Base-by-base conservation (phyloP, 2,797 vertebrate species). In the Galago senegalensis region DNA sequence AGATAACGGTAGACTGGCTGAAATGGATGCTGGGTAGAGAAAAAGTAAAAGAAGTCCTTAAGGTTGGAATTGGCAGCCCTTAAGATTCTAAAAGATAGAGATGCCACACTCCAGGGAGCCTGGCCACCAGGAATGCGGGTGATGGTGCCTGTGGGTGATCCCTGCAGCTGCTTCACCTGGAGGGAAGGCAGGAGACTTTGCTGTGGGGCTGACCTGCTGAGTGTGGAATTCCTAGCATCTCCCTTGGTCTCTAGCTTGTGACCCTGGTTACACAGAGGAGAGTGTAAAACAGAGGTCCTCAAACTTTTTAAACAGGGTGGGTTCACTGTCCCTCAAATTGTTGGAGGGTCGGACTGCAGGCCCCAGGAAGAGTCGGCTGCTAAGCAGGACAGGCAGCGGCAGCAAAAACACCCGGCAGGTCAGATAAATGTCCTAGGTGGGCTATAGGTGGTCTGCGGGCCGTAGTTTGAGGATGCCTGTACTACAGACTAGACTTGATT, bases 401-500 rank as follows among this genome's bases (percentile, higher is more conserved):
- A 43, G 40, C 40, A 43, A 43, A 43, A 43, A 43, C 40, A 7
- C 40, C 40, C 40, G 40, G 40, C 40, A 1, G 40, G 40, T 7
- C 40, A 43, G 40, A 43, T 43, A 43, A 43, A 43, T 43, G 40
- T 43, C 40, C 40, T 43, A 43, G 40, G 40, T 7, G 40, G 40
- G 40, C 40, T 43, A 6, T 1, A 43, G 5, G 40, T 43, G 6
- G 40, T 7, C 40, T 7, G 40, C 6, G 40, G 40, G 40, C 40
- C 40, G 40, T 43, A 43, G 40, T 43, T 43, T 43, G 40, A 43
- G 40, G 40, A 43, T 7, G 40, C 40, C 40, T 43, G 40, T 5
- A 43, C 84, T 92, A 40, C 93, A 91, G 69, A 84, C 70, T 93
- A 4, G 46, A 70, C 6, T 72, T 83, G 70, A 37, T 80, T 60